phyloP scores from a whole-genome alignment of 2,888 invertebrate genomes.

The Coenonympha glycerion region DNA sequence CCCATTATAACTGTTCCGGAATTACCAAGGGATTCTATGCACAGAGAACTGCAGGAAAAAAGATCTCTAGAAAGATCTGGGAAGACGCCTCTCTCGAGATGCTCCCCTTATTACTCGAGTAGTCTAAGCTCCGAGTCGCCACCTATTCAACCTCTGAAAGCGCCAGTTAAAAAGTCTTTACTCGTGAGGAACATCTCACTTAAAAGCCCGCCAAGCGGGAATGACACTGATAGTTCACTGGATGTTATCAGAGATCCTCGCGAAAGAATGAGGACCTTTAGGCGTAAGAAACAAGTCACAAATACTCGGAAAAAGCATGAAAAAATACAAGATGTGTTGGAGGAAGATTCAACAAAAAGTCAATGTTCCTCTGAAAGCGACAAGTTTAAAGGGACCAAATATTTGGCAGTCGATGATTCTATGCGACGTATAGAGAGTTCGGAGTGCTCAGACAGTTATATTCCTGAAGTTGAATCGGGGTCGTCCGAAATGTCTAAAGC shows the following conservation, averaged over 20 bases:
- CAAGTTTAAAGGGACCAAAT: constrained; percentile 55
- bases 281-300: constrained; percentile 79
- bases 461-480: constrained; percentile 79
- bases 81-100: constrained; percentile 78
- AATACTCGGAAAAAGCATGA: constrained; percentile 75
- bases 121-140: constrained; percentile 85
- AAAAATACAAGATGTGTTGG: constrained; percentile 73
- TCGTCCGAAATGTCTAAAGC: constrained; percentile 78
- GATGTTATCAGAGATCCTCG: constrained; percentile 81
- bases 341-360: constrained; percentile 71
- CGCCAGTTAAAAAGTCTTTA: constrained; percentile 79
- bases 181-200: constrained; percentile 77
- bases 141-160: constrained; percentile 79
- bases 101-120: constrained; percentile 85
- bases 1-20: constrained; percentile 75
- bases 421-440: constrained; percentile 77
- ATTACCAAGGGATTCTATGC: constrained; percentile 51
- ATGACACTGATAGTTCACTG: constrained; percentile 83
- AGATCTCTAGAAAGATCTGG: constrained; percentile 63
- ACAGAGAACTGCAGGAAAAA: constrained; percentile 65
- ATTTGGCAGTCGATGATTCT: constrained; percentile 60
- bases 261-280: constrained; percentile 80
- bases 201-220: constrained; percentile 83
- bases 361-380: constrained; percentile 73
- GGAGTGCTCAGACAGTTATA: constrained; percentile 81